A percentile compares a stretch with the other conserved stretches of the same genome.
phyloP scores from a whole-genome alignment of 1,140 invertebrate genomes.

The Chironomus striatipennis region DNA sequence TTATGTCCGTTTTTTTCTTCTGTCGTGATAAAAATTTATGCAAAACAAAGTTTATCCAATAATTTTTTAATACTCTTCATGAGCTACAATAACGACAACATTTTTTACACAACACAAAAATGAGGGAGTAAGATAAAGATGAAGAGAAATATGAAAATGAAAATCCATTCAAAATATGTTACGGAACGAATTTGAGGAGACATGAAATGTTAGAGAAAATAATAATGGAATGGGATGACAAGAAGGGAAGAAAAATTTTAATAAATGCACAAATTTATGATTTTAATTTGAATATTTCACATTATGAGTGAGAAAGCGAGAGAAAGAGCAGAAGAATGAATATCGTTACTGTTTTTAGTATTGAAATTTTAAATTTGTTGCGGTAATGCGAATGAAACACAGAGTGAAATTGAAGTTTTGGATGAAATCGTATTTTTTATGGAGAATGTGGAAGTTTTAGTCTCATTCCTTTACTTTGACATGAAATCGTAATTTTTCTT shows the following conservation, averaged over 20 bases:
- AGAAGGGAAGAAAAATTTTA: neutral
- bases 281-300: constrained; percentile 4
- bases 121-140: neutral
- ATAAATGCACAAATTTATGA: constrained; percentile 14
- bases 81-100: neutral
- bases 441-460: neutral
- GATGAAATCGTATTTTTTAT: neutral
- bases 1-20: neutral
- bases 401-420: too few relatives aligned
- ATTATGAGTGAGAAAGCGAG: neutral
- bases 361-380: neutral
- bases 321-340: neutral
- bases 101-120: neutral
- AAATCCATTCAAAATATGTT: neutral
- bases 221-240: neutral
- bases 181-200: neutral
- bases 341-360: neutral
- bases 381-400: neutral
- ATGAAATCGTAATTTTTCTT: constrained; percentile 9
- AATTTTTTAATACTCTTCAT: neutral
- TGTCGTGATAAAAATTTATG: neutral
- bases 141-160: neutral
- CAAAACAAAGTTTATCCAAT: constrained; percentile 2
- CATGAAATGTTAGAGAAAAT: neutral
- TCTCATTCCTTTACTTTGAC: neutral